Evolutionary conservation across 2,113 vertebrate species (phyloP), one percentile per base, ranked within the genome.

Genomic region (Chroicocephalus ridibundus): DNA sequence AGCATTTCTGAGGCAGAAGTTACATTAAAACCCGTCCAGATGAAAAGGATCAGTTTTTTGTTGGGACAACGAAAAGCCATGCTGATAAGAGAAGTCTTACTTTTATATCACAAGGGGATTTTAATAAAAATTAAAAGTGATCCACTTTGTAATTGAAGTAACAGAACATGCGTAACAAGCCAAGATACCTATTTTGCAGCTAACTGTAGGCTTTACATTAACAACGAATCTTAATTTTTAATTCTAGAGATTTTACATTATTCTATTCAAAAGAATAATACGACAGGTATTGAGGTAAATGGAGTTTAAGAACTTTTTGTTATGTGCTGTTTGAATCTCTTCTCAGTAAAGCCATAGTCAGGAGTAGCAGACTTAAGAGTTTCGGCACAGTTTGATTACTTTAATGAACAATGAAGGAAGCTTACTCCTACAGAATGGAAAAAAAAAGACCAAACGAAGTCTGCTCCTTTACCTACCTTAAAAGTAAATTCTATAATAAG

Each of bases 61-160:
- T 54, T 58, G 19, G 36, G 42, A 74, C 57, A 84, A 86, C 89
- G 77, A 72, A 77, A 83, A 91, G 34, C 32, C 29, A 52, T 0
- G 1, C 36, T 90, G 64, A 32, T 14, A 72, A 85, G n/a, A n/a
- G 60, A 76, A 92, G 47, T 49, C 8, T 0, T 61, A n/a, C 34
- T 83, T 94, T 32, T 32, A 17, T 62, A 85, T n/a, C 60, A 69
- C 86, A 83, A 57, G 21, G 4, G 79, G 62, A 93, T 94, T 94
- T 96, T 38, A 88, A 82, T 74, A 86, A 40, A 85, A 95, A 90
- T 82, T 82, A 91, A 95, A 85, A 64, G 44, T n/a, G 26, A 90
- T 82, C 82, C 74, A n/a, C 70, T 88, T 78, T 70, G 69, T 74
- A 87, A 95, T 91, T 95, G 86, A 86, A 85, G 82, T 80, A 94